Conservation (phyloP, 2,888 invertebrate genomes). For the Cenopis cana region DNA sequence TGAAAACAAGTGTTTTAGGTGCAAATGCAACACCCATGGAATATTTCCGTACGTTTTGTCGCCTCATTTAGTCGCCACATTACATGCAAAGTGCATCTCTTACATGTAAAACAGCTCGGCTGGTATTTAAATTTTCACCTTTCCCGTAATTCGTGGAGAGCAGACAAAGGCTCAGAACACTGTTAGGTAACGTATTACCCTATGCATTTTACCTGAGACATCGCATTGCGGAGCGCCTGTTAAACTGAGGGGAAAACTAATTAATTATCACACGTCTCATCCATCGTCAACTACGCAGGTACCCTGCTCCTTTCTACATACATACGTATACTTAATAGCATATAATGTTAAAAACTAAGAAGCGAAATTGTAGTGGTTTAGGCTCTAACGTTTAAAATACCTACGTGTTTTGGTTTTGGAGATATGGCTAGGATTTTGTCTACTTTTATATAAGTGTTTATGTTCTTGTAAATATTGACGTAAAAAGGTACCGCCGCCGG, state of each 20-base stretch:
- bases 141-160: conserved; percentile 78
- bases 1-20: conserved; percentile 25
- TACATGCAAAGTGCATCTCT: conserved; percentile 83
- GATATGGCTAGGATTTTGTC: no score
- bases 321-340: neutral
- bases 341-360: neutral
- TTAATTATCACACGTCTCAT: conserved; percentile 43
- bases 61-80: conserved; percentile 76
- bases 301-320: neutral
- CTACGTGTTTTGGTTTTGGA: no score
- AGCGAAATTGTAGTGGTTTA: neutral
- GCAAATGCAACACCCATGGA: conserved; percentile 27
- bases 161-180: conserved; percentile 80
- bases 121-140: conserved; percentile 83
- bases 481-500: no score
- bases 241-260: conserved; percentile 43
- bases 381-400: no score
- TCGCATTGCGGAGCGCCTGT: conserved; percentile 41
- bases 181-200: conserved; percentile 77
- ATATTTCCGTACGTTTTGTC: conserved; percentile 52
- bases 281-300: neutral
- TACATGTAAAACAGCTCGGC: conserved; percentile 82
- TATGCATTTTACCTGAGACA: conserved; percentile 70
- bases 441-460: no score
- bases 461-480: no score